These are phyloP conservation scores for Notiomystis cincta DNA, from an alignment of 2,113 vertebrate genomes.

Conservation along the genomic window DNA sequence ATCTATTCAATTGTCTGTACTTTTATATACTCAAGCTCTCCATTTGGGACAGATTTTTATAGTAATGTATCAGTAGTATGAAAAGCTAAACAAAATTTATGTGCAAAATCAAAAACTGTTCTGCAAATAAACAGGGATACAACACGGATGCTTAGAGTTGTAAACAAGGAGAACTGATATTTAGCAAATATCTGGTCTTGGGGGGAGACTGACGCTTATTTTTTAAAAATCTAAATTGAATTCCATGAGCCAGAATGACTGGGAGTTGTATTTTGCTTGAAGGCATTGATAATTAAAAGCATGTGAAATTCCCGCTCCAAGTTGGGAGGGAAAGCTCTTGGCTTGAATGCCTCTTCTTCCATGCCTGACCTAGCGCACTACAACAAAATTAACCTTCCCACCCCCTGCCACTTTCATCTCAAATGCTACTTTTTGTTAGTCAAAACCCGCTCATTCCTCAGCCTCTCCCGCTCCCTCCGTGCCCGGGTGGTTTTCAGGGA, in stretches of 20 bases:
- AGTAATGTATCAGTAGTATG: not conserved
- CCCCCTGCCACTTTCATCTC: not conserved
- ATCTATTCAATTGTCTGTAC: not conserved
- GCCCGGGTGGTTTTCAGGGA: fast-evolving
- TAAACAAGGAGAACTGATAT: not conserved
- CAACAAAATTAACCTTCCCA: conserved; percentile 19
- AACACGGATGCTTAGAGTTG: not conserved
- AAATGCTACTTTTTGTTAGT: not conserved
- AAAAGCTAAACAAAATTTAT: not conserved
- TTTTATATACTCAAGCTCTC: not conserved
- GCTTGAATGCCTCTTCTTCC: not conserved
- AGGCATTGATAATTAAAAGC: not conserved
- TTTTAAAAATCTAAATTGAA: not conserved
- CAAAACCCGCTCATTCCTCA: not conserved
- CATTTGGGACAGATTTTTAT: not conserved
- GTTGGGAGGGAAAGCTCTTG: not conserved
- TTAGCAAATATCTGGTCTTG: not conserved
- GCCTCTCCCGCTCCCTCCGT: not conserved
- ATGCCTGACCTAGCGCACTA: conserved; percentile 18
- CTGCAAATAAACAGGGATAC: not conserved
- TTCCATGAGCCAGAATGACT: not conserved
- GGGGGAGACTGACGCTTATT: not conserved
- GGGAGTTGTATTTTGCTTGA: not conserved
- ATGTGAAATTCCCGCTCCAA: not conserved
- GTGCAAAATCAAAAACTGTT: not conserved